Percentiles rank a stretch among this genome's conserved stretches.
Conservation (phyloP, 1,140 invertebrate genomes). For the Dicyema japonicum region DNA sequence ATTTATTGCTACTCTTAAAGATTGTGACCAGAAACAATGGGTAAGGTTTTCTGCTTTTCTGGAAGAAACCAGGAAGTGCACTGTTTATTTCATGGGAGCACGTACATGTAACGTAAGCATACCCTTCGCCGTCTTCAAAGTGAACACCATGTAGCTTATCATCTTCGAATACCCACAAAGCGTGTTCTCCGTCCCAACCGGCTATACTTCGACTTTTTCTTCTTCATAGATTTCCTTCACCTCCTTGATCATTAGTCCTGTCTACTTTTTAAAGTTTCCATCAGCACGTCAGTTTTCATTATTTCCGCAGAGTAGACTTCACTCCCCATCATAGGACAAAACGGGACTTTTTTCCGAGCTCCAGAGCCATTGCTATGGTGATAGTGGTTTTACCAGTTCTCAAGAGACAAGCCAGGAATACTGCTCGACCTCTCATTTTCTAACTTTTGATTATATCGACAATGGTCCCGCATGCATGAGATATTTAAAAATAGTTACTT, state of each 20-base stretch:
- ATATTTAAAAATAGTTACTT: constrained; percentile 29
- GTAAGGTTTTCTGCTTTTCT: too few species aligned
- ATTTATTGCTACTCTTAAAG: too few species aligned
- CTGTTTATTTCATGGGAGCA: too few species aligned
- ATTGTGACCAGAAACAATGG: too few species aligned
- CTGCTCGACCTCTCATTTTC: constrained; percentile 81
- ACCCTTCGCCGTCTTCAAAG: constrained; percentile 80
- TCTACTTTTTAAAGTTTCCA: constrained; percentile 96
- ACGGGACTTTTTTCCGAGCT: constrained; percentile 90
- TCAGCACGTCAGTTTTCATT: constrained; percentile 97
- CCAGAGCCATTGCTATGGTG: constrained; percentile 77
- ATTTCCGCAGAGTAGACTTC: constrained; percentile 96
- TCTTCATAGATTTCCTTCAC: constrained; percentile 98
- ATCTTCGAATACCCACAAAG: constrained; percentile 88
- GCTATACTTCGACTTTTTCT: constrained; percentile 87
- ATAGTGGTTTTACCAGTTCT: constrained; percentile 97
- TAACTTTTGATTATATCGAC: constrained; percentile 82
- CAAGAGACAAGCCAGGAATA: constrained; percentile 72
- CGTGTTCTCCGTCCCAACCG: constrained; percentile 78
- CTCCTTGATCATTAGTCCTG: constrained; percentile 41
- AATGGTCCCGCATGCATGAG: constrained; percentile 62
- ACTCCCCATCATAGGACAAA: constrained; percentile 96
- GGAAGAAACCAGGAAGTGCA: too few species aligned
- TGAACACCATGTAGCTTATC: constrained; percentile 74
- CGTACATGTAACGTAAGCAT: too few species aligned